Evolutionary conservation across 2,888 invertebrate species (phyloP).

Genomic region (Pandemis heparana): DNA sequence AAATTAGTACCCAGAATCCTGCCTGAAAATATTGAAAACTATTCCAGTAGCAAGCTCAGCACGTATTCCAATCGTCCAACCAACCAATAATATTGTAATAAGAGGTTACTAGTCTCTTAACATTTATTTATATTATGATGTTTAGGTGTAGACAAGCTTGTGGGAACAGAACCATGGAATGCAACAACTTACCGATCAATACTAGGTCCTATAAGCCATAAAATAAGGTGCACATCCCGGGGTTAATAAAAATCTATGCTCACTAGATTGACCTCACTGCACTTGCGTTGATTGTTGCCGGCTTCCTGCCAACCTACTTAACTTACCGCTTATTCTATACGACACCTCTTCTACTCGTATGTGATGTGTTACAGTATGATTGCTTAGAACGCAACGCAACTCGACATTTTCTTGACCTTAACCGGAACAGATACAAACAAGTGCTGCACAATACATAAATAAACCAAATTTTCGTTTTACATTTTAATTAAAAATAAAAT

Average conservation of each 20-base stretch:
- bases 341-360: neutral
- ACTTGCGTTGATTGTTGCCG: constrained; percentile 26
- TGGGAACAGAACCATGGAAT: neutral
- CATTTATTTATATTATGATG: constrained; percentile 1
- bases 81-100: neutral
- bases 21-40: too few species aligned
- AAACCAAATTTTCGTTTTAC: too few species aligned
- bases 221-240: neutral
- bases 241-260: constrained; percentile 14
- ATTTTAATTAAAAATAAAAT: too few species aligned
- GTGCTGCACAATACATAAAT: too few species aligned
- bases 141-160: neutral
- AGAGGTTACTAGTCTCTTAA: neutral
- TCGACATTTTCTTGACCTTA: too few species aligned
- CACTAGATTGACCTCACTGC: constrained; percentile 30
- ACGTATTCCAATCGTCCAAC: too few species aligned
- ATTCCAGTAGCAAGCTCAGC: too few species aligned
- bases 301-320: constrained; percentile 22
- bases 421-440: too few species aligned
- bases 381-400: too few species aligned
- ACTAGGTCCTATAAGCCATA: neutral
- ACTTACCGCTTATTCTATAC: constrained; percentile 9
- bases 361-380: neutral
- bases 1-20: too few species aligned
- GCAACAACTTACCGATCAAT: neutral